phyloP scores from a whole-genome alignment of 2,797 vertebrate species.

The Chaunax sp. region DNA sequence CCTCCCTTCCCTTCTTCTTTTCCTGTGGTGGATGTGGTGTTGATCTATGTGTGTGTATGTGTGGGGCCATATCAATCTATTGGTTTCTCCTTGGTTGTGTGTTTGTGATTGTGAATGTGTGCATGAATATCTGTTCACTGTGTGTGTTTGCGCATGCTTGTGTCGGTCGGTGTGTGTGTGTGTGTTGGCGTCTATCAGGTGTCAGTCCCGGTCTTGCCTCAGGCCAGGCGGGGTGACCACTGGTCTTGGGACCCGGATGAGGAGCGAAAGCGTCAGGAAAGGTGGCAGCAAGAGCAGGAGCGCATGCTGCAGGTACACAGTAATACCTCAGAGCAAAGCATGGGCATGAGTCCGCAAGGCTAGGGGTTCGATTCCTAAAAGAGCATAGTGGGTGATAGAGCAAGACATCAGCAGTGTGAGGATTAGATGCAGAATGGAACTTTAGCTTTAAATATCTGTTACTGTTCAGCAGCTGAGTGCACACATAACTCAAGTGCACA shows the following conservation, averaged over 20 bases:
- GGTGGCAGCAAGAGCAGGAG: conserved; percentile 97
- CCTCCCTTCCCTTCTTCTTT: conserved; percentile 66
- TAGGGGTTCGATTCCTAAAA: not conserved
- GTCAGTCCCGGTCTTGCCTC: conserved; percentile 82
- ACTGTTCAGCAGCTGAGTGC: not conserved
- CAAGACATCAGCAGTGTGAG: conserved; percentile 7
- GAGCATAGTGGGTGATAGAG: conserved; percentile 2
- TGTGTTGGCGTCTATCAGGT: conserved; percentile 69
- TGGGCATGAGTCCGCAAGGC: conserved; percentile 48
- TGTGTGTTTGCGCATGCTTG: conserved; percentile 42
- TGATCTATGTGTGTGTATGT: conserved; percentile 20
- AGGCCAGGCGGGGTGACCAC: conserved; percentile 87
- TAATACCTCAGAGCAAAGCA: conserved; percentile 41
- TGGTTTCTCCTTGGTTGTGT: conserved; percentile 2
- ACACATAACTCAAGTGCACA: not conserved
- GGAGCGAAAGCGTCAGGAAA: conserved; percentile 94
- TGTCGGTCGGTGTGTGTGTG: conserved; percentile 25
- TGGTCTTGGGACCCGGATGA: conserved; percentile 98
- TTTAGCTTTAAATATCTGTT: not conserved
- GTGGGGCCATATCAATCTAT: conserved; percentile 3
- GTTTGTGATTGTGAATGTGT: conserved; percentile 2
- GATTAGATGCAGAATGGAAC: not conserved
- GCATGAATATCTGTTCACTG: not conserved
- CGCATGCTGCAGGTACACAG: conserved; percentile 93
- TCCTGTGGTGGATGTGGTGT: conserved; percentile 67